Evolutionary conservation across 1,140 invertebrate species (phyloP), one percentile per base, ranked within the genome.

Genomic region (Vanessa atalanta): DNA sequence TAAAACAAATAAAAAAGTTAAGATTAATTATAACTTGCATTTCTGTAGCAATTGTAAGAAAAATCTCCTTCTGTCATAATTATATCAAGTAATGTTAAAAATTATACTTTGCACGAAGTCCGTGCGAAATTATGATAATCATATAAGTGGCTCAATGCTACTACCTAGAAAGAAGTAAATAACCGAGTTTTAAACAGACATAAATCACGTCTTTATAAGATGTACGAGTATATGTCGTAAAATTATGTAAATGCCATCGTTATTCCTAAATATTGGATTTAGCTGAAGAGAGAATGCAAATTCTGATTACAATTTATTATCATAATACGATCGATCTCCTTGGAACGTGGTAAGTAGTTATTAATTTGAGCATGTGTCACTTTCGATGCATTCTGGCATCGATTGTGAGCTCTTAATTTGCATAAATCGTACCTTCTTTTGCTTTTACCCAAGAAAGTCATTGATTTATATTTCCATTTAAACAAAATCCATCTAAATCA

Each of bases 281-380:
- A 37, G 15, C 12, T 61, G 57, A 31, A 31, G 15, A 11, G 6
- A 15, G 5, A 31, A 61, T 61, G 37, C 55, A 60, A 64, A 47
- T 51, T 50, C 26, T 63, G 26, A 50, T 71, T 65, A 23, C 53
- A 57, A 61, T 76, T 76, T 65, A 79, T 76, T 70, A 75, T 73
- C 57, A 73, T 73, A 67, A 75, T 73, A 43, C 70, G 47, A 73
- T 71, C 77, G 57, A 53, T 50, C 73, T 61, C 53, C 68, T 60
- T 50, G 48, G 64, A 72, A 73, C 70, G 69, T 43, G 65, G 57
- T 69, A 72, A 70, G 47, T 37, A 47, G 64, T 73, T 73, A 76
- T 73, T 79, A 79, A 73, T 69, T 79, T 65, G 73, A 73, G 66
- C 67, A 79, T 73, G 50, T 69, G 71, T 75, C 73, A 74, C 65